Evolutionary conservation across 2,888 invertebrate genomes (phyloP), one percentile per base, ranked within the genome.

Genomic region (Herminia tarsipennalis): DNA sequence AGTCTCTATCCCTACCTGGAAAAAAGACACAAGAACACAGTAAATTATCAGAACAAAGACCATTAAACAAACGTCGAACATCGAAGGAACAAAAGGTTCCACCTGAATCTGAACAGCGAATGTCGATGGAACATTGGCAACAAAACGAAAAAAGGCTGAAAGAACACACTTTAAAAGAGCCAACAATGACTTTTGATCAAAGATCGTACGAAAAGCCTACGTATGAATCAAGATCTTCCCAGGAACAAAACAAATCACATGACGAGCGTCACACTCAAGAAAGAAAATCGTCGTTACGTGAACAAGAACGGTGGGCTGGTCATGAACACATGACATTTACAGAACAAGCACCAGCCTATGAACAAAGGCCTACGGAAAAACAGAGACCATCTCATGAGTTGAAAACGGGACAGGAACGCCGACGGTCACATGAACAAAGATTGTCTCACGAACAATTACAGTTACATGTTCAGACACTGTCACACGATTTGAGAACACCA

Each of bases 71-170:
- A 17, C 25, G 41, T 14, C 38, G 42, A 17, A 24, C 30, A 21
- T 46, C 56, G 4, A 66, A 51, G 29, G 63, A 62, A 28, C 47
- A 33, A 3, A 59, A 33, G 39, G 29, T 35, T 9, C 14, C 37
- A 8, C 17, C 47, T 25, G 59, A 59, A 30, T 12, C 49, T 22
- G 59, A 59, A 30, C 44, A 24, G 4, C 49, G 40, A 34, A 14
- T 30, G 14, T 34, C 58, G 8, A 38, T 40, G 14, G 51, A 70
- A 35, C 32, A 33, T 27, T 37, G 60, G 50, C 29, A 24, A 25
- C 34, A 46, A 25, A 25, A 10, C 14, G 46, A 40, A 5, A 24
- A 30, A 22, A 37, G 30, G 18, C 5, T 21, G 10, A 34, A 40
- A 21, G 20, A 34, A 18, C 13, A 12, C 2, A 33, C 24, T 18